Percentiles rank a stretch among this genome's conserved stretches.
Evolutionary conservation across 2,888 invertebrate species (phyloP).

Genomic region (Nomada flava): DNA sequence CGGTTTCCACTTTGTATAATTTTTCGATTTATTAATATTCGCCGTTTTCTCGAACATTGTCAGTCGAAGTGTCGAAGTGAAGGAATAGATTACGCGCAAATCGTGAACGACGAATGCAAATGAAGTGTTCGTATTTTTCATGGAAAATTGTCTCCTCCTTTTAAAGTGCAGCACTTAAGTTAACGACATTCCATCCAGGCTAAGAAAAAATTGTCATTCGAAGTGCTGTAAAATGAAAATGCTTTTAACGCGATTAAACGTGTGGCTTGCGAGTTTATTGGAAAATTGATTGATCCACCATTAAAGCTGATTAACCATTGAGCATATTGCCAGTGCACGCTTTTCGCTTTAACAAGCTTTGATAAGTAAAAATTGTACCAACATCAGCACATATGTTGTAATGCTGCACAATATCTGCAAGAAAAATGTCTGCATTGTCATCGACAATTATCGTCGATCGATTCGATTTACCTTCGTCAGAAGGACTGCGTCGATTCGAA

Average conservation of each 20-base stretch:
- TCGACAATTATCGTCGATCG: too few relatives aligned
- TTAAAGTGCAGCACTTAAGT: background rate
- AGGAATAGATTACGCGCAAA: background rate
- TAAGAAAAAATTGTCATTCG: background rate
- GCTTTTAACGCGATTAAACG: conserved; percentile 25
- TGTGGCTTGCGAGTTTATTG: background rate
- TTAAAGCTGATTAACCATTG: background rate
- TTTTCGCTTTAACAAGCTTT: conserved; percentile 3
- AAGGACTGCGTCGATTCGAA: conserved; percentile 71
- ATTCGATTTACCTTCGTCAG: conserved; percentile 69
- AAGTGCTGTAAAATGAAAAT: background rate
- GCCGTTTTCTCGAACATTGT: background rate
- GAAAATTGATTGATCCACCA: background rate
- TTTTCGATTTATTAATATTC: background rate
- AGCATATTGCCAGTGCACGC: too few relatives aligned
- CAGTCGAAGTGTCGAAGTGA: background rate
- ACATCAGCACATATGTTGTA: conserved; percentile 74
- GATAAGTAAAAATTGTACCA: conserved; percentile 69
- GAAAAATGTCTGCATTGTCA: background rate
- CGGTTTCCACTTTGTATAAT: conserved; percentile 56
- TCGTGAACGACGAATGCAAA: background rate
- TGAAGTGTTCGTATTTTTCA: background rate
- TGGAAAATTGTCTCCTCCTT: background rate
- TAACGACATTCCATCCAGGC: background rate
- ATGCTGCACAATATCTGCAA: conserved; percentile 73